Percentiles rank a stretch among this genome's conserved stretches.
phyloP scores from a whole-genome alignment of 1,140 invertebrate species.

The Drosophila pseudoananassae region DNA sequence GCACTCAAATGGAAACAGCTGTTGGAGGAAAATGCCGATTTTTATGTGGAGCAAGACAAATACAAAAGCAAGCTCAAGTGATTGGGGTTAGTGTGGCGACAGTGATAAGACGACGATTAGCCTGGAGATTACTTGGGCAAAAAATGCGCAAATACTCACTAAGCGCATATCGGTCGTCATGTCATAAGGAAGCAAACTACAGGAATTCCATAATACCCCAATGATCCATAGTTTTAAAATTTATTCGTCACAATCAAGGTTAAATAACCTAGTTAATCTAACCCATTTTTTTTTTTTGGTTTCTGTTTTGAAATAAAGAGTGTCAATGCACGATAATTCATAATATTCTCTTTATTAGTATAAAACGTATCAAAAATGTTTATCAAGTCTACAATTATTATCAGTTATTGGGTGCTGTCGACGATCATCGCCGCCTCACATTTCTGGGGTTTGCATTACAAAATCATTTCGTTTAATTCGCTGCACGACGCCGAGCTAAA shows the following conservation, averaged over 20 bases:
- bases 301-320: slow-evolving; percentile 9
- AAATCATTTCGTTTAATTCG: slow-evolving; percentile 47
- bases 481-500: slow-evolving; percentile 38
- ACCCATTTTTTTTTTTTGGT: neutral
- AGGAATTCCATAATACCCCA: slow-evolving; percentile 3
- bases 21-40: slow-evolving; percentile 85
- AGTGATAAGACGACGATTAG: slow-evolving; percentile 66
- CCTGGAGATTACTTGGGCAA: slow-evolving; percentile 47
- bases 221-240: slow-evolving; percentile 5
- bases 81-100: slow-evolving; percentile 44
- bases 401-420: slow-evolving; percentile 72
- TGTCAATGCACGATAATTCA: slow-evolving; percentile 48
- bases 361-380: slow-evolving; percentile 82
- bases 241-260: slow-evolving; percentile 1
- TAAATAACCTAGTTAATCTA: slow-evolving; percentile 2
- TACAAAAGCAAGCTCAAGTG: slow-evolving; percentile 84
- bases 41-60: slow-evolving; percentile 86
- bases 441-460: slow-evolving; percentile 52
- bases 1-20: slow-evolving; percentile 86
- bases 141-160: slow-evolving; percentile 44
- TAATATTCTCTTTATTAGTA: slow-evolving; percentile 80
- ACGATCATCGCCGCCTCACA: slow-evolving; percentile 37
- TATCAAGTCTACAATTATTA: slow-evolving; percentile 80
- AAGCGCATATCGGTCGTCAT: slow-evolving; percentile 20
- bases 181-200: slow-evolving; percentile 1